Evolutionary conservation across 2,797 vertebrate genomes (phyloP), one percentile per base, ranked within the genome.

Genomic region (Crocidura indochinensis): DNA sequence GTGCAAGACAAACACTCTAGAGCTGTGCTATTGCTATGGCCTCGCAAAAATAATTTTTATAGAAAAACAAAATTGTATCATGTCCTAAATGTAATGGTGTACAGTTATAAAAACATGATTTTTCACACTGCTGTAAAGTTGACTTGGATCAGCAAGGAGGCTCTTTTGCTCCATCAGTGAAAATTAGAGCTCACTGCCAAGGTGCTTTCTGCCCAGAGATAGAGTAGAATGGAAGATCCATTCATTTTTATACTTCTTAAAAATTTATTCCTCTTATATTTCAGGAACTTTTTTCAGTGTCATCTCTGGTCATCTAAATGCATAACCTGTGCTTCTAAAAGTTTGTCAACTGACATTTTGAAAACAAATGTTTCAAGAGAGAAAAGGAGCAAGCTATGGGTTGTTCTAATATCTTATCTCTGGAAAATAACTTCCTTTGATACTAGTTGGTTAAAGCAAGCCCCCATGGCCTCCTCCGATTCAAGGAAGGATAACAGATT

Each of bases 381-480:
- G 79, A 62, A 79, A 88, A 75, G 71, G 27, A 31, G 3, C 27
- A 82, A 73, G 17, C 8, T 53, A 72, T 20, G 11, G 44, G 26
- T 67, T 47, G 38, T 46, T 71, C 68, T 46, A 86, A 86, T n/a
- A n/a, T 31, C 47, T 80, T 24, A 15, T 24, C 73, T 84, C 38
- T n/a, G 17, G 17, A 87, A 82, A 27, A 19, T 69, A 47, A 49
- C n/a, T 82, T 81, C 69, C 44, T 85, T 86, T 71, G 53, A 26
- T 6, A 60, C 15, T 81, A 69, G 27, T 47, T 60, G 26, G 44
- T 76, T 47, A 60, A 27, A 67, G 26, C 19, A 69, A 76, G 6
- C 27, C 49, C n/a, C 44, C 8, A 7, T 1, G 17, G 53, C 71
- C 53, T 76, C 11, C 6, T 15, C 26, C 65, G 19, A 46, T 84